A percentile compares a stretch with the other conserved stretches of the same genome.
These are phyloP conservation scores for Hypotaenidia philippensis DNA, from an alignment of 2,797 vertebrate genomes.

Conservation along the genomic window DNA sequence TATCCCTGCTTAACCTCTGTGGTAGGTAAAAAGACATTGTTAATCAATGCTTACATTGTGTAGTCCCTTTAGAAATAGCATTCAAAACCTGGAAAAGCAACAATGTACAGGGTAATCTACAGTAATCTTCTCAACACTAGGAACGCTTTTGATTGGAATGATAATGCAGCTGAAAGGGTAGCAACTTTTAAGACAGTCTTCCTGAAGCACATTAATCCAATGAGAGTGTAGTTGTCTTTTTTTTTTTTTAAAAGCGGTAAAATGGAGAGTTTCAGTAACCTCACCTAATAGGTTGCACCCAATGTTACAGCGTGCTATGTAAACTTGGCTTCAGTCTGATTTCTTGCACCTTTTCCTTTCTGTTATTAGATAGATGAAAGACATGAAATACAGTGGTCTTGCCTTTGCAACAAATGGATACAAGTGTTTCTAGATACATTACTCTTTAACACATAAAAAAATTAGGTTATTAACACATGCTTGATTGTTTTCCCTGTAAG, in stretches of 20 bases:
- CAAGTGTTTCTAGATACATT: background rate
- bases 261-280: background rate
- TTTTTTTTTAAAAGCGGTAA: background rate
- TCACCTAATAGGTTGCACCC: background rate
- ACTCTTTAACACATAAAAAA: background rate
- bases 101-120: conserved; percentile 65
- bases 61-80: conserved; percentile 71
- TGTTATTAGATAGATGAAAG: background rate
- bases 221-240: background rate
- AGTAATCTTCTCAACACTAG: conserved; percentile 61
- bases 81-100: conserved; percentile 70
- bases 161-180: conserved; percentile 59
- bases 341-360: background rate
- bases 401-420: background rate
- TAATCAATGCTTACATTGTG: conserved; percentile 75
- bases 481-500: background rate
- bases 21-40: conserved; percentile 76
- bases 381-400: background rate
- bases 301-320: background rate
- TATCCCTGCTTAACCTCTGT: conserved; percentile 71
- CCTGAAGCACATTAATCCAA: conserved; percentile 4
- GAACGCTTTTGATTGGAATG: conserved; percentile 61
- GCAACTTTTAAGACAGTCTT: conserved; percentile 32
- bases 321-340: background rate
- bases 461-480: background rate